Evolutionary conservation across 2,113 vertebrate species (phyloP).

Genomic region (Epinephelus fuscoguttatus): DNA sequence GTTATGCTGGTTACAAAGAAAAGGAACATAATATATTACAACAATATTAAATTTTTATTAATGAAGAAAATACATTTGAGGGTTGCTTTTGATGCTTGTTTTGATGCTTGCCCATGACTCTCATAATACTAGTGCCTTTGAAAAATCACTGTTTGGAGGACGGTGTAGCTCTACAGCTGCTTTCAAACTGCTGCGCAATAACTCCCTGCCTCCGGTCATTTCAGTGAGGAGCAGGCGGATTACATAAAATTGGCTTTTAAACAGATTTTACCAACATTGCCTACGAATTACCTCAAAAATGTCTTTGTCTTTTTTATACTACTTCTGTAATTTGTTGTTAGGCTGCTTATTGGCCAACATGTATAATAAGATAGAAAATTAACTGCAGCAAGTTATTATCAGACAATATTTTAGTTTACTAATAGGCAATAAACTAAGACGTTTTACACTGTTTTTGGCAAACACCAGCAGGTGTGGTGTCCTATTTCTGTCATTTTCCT

Average conservation of each 20-base stretch:
- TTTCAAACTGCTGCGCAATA: too few species aligned
- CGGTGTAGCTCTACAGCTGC: too few species aligned
- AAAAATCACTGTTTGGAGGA: too few species aligned
- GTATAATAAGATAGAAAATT: not conserved
- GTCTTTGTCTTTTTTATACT: not conserved
- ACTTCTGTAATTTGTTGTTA: not conserved
- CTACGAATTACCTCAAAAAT: not conserved
- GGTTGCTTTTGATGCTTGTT: too few species aligned
- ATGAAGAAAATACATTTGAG: too few species aligned
- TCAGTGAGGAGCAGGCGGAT: not conserved
- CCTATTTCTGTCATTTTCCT: not conserved
- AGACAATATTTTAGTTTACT: not conserved
- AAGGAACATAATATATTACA: too few species aligned
- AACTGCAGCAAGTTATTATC: not conserved
- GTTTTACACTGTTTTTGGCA: not conserved
- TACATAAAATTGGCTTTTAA: not conserved
- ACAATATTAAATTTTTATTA: too few species aligned
- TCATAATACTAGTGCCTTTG: too few species aligned
- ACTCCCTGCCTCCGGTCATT: too few species aligned
- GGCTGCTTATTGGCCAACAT: not conserved
- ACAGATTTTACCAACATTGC: not conserved
- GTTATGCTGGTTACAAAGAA: too few species aligned
- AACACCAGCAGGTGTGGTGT: not conserved
- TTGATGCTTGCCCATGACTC: too few species aligned
- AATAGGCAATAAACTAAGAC: too few species aligned